Evolutionary conservation across 2,113 vertebrate species (phyloP), one percentile per base, ranked within the genome.

Genomic region (Neolamprologus cancellatus): DNA sequence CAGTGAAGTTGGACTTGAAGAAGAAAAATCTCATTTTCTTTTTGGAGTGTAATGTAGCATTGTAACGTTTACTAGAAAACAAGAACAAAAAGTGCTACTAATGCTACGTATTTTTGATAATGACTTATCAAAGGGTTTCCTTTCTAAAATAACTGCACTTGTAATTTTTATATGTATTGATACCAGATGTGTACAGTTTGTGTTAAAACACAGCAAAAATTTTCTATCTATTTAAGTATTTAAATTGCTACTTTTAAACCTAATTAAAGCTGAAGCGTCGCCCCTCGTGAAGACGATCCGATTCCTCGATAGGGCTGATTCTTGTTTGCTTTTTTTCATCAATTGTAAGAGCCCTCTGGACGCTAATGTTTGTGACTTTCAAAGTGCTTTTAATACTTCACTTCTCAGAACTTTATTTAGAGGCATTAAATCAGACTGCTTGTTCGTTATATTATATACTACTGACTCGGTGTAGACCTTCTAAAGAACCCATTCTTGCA

Each of bases 71-170:
- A 94, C 92, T 96, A 97, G 96, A 95, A 91, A 91, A 91, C 69
- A 76, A 95, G 95, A 96, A 96, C 95, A 95, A 96, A 64, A 96
- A 96, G 96, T 96, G 95, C 96, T 97, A 96, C 96, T 96, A 96
- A 97, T 97, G 97, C 96, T 95, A 94, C 96, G 95, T 97, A 97
- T 97, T 98, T 98, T 98, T 97, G 96, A 97, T 97, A 97, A 97
- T 96, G 88, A 96, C 92, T 91, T 95, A 96, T 97, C 96, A 95
- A 95, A 95, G 89, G 95, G 93, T 95, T 94, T 93, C 87, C 92
- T 97, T 97, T 97, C 95, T 96, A 94, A 96, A 96, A 95, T 96
- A 96, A 96, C 96, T 95, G 95, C 96, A 96, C 96, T 96, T 96
- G 92, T 93, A 93, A 88, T 89, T 87, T 96, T 93, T 94, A 91